Evolutionary conservation across 2,113 vertebrate genomes (phyloP).

Genomic region (Benthochromis sp.): DNA sequence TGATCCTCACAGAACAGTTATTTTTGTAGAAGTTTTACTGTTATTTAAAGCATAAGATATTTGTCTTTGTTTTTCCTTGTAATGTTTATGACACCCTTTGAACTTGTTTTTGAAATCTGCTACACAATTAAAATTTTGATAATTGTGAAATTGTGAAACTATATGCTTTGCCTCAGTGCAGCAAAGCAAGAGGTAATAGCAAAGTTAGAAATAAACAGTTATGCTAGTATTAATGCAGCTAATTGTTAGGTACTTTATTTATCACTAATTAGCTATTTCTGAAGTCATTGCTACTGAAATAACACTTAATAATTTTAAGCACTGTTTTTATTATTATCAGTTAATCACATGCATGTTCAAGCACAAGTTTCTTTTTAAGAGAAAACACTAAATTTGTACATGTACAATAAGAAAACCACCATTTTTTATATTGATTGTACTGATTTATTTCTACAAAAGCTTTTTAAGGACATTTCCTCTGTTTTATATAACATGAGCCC

Average conservation of each 20-base stretch:
- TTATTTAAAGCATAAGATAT: neutral
- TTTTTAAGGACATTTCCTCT: neutral
- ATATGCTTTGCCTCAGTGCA: neutral
- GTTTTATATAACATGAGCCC: neutral
- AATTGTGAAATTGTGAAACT: neutral
- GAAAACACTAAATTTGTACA: neutral
- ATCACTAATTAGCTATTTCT: neutral
- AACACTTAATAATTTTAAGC: neutral
- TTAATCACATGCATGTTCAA: neutral
- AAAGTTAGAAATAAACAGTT: neutral
- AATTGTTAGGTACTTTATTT: neutral
- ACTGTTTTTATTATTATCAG: neutral
- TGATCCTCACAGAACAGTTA: neutral
- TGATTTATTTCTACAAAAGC: neutral
- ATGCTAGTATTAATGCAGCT: neutral
- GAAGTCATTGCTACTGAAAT: neutral
- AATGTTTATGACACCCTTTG: neutral
- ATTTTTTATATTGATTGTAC: neutral
- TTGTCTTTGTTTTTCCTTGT: neutral
- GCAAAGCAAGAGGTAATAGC: neutral
- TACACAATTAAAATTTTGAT: neutral
- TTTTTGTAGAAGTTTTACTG: neutral
- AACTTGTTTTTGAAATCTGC: neutral
- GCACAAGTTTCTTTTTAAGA: neutral
- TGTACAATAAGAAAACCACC: neutral